Base-by-base conservation (phyloP, 2,113 vertebrate species). In the Fukomys damarensis region DNA sequence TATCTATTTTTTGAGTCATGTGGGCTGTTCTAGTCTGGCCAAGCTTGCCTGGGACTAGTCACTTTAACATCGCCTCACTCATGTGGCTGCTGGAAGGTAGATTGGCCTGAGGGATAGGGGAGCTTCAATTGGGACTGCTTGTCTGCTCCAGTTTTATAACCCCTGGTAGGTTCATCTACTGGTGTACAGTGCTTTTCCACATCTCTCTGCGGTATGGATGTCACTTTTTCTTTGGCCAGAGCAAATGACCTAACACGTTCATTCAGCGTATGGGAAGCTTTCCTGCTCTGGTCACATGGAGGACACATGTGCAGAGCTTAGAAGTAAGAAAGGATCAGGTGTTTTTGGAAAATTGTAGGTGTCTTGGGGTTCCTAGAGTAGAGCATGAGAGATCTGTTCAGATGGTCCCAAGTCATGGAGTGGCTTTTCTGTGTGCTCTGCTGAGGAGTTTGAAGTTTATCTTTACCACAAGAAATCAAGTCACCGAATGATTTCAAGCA, bases 151-250 rank as follows among this genome's bases (percentile, higher is more conserved):
- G 38, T 68, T 7, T 54, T 17, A 43, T 70, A 17, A 49, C n/a
- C 28, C 35, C 54, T 24, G 16, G 32, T 4, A 20, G 12, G 6
- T 11, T 49, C 3, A 1, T 83, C 49, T 58, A 66, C 65, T 20
- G 70, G 10, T 13, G 7, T 1, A 0, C 10, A 9, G 30, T 65
- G 26, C 22, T 46, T 94, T 61, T 58, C 17, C 68, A 7, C 32
- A 58, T 89, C 35, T 66, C 13, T 19, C 66, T 74, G 3, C 38
- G 77, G 20, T 43, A 46, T 20, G 30, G 38, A 41, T 65, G 84
- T 26, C 90, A 3, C 93, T 93, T 92, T 92, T 84, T 59, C 52
- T 90, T 72, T 90, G 72, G 8, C 58, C 77, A 94, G 35, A 94
- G 56, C 16, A 89, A 86, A 49, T 72, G 38, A 26, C 46, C 49